Base-by-base conservation (phyloP, 2,797 vertebrate species). In the Onychomys arenicola region DNA sequence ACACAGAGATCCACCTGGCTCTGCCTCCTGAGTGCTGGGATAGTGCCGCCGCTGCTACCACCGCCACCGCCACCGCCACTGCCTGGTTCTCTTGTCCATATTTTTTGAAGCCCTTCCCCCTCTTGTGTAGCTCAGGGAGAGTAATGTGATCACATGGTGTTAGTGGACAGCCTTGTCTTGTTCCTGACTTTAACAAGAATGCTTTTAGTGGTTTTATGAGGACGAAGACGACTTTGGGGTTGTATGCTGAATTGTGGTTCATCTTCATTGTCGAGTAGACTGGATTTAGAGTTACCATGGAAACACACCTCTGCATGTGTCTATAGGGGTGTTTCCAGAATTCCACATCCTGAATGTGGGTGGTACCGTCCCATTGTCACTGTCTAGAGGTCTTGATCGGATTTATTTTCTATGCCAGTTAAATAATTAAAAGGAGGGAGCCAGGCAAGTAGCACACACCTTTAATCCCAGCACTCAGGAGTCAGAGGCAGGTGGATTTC, bases 231-330 rank as follows among this genome's bases (percentile, higher is more conserved):
- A 95, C 55, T 82, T 86, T 23, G 11, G 43, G 67, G n/a, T 67
- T 91, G 57, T 65, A 89, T 71, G 19, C 21, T 95, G 61, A 93
- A 93, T 89, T 49, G 43, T 77, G 11, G 25, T 77, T 49, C 43
- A 77, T 77, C 76, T 27, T 77, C 76, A 46, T 77, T 49, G 25
- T 29, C 25, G 11, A 46, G 37, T 76, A 6, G 4, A 49, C 76
- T 77, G 29, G 46, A 49, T 46, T 29, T 77, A 77, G 76, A 77
- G 49, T 77, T 40, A 49, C 46, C 46, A 37, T 77, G 13, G 76
- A 46, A 77, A 43, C 25, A 27, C 21, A 76, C 71, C 37, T 49
- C 40, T 77, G 25, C 25, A 77, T 49, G 25, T 76, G 75, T 77
- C 75, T 77, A 49, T 32, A 43, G 11, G 11, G 27, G 12, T 32